phyloP scores from a whole-genome alignment of 2,888 invertebrate species.

The Cloeon dipterum region DNA sequence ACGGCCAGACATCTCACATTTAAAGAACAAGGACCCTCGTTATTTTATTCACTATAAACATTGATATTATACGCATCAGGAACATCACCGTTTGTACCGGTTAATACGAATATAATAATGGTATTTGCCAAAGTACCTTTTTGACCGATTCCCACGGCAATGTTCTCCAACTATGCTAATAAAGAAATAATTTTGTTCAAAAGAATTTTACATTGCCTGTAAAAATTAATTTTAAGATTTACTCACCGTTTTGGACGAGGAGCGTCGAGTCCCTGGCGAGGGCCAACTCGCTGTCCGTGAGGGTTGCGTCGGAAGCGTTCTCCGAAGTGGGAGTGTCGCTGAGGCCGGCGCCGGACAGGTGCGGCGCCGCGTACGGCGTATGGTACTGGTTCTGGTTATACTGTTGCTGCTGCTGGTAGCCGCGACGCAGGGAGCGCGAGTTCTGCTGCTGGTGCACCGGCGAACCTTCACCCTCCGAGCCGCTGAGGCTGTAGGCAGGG shows the following conservation, averaged over 20 bases:
- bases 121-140: too few relatives aligned
- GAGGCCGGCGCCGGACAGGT: conserved; percentile 33
- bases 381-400: conserved; percentile 16
- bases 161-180: too few relatives aligned
- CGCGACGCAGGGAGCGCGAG: conserved; percentile 15
- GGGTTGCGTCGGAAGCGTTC: conserved; percentile 65
- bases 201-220: too few relatives aligned
- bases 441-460: neutral
- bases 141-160: too few relatives aligned
- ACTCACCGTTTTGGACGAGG: conserved; percentile 63
- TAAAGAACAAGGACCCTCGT: too few relatives aligned
- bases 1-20: too few relatives aligned
- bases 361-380: conserved; percentile 20
- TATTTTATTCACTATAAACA: too few relatives aligned
- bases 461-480: conserved; percentile 40
- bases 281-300: conserved; percentile 64
- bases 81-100: too few relatives aligned
- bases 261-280: conserved; percentile 59
- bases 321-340: conserved; percentile 64
- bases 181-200: too few relatives aligned
- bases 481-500: conserved; percentile 56
- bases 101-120: too few relatives aligned
- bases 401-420: conserved; percentile 16
- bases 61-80: too few relatives aligned
- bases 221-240: too few relatives aligned